A percentile compares a stretch with the other conserved stretches of the same genome.
phyloP scores from a whole-genome alignment of 2,888 invertebrate species.

The Microctonus aethiopoides region DNA sequence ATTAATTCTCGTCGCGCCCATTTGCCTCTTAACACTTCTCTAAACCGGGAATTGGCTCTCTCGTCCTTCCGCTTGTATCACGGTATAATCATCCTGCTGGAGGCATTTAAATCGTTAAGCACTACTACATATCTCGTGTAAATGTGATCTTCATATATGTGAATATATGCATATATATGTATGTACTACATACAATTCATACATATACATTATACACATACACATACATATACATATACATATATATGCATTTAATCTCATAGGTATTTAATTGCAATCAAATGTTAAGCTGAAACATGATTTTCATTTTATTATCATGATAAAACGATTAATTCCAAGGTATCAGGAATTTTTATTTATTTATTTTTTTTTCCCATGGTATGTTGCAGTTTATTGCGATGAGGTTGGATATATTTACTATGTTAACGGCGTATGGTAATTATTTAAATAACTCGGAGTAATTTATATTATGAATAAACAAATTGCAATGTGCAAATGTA shows the following conservation, averaged over 20 bases:
- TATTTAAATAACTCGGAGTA: too few species aligned
- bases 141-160: not conserved
- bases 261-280: not conserved
- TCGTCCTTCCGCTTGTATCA: constrained; percentile 18
- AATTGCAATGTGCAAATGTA: too few species aligned
- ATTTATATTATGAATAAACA: too few species aligned
- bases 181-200: not conserved
- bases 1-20: constrained; percentile 17
- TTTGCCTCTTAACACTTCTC: constrained; percentile 17
- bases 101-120: constrained; percentile 4
- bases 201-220: too few species aligned
- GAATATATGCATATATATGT: too few species aligned
- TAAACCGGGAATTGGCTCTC: constrained; percentile 20
- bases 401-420: not conserved
- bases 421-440: too few species aligned
- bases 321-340: not conserved
- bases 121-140: not conserved
- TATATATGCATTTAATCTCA: too few species aligned
- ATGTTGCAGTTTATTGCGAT: too few species aligned
- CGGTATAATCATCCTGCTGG: not conserved
- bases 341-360: not conserved
- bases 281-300: not conserved
- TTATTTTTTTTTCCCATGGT: constrained; percentile 18
- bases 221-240: too few species aligned
- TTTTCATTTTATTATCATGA: not conserved